Percentiles rank a stretch among this genome's conserved stretches.
Conservation (phyloP, 2,888 invertebrate genomes). For the Tenthredo mesomela region DNA sequence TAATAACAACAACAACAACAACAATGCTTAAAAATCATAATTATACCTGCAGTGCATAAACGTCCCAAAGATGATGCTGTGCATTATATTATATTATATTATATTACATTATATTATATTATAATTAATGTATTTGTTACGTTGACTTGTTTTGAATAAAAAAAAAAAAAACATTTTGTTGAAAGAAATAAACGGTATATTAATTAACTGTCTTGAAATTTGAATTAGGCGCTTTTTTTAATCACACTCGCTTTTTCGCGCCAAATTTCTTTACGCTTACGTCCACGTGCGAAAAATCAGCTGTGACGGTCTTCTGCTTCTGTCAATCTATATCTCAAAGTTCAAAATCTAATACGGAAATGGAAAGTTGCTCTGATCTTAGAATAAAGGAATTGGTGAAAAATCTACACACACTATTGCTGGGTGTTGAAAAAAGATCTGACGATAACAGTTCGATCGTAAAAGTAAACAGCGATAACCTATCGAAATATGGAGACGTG, state of each 20-base stretch:
- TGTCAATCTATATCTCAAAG: not conserved
- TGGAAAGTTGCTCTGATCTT: conserved; percentile 5
- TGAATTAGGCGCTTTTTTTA: not conserved
- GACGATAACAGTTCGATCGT: conserved; percentile 72
- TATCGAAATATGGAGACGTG: conserved; percentile 82
- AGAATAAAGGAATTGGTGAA: conserved; percentile 3
- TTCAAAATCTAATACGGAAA: not conserved
- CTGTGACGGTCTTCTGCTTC: conserved; percentile 2
- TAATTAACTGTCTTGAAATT: not conserved
- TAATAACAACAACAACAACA: not conserved
- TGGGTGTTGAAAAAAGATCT: not conserved
- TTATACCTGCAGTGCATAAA: conserved; percentile 10
- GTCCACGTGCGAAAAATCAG: conserved; percentile 8
- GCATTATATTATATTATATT: conserved; percentile 25
- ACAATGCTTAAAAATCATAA: not conserved
- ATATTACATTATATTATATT: conserved; percentile 1
- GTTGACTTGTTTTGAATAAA: conserved; percentile 35
- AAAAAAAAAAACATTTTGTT: conserved; percentile 37
- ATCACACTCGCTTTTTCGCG: not conserved
- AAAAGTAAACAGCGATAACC: conserved; percentile 82
- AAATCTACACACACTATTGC: conserved; percentile 14
- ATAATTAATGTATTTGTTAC: conserved; percentile 40
- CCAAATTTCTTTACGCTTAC: not conserved
- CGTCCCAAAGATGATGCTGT: conserved; percentile 49
- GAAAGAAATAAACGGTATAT: not conserved